These are phyloP conservation scores for Epinephelus malabaricus DNA, from an alignment of 2,797 vertebrate genomes.

Conservation along the genomic window DNA sequence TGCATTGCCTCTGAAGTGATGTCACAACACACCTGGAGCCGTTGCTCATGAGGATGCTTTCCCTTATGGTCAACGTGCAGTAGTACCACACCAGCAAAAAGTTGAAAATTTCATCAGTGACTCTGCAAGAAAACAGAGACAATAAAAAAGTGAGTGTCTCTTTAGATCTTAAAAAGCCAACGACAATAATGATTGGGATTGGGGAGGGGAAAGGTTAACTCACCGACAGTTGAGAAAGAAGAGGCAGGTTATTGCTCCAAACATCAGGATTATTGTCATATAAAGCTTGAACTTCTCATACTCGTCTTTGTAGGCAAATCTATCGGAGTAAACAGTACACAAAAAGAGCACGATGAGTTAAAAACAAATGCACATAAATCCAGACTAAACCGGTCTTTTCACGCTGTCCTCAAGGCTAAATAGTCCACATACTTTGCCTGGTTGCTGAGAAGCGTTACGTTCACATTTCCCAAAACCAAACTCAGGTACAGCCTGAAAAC, in stretches of 20 bases:
- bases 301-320: constrained; percentile 99
- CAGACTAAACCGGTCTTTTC: background rate
- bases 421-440: constrained; percentile 93
- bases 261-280: constrained; percentile 97
- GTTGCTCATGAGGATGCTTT: constrained; percentile 97
- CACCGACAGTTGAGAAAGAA: constrained; percentile 96
- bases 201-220: constrained; percentile 19
- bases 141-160: background rate
- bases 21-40: constrained; percentile 92
- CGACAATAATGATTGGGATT: background rate
- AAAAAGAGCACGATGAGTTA: background rate
- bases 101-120: constrained; percentile 98
- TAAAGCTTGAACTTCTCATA: constrained; percentile 99
- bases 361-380: background rate
- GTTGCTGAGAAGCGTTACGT: constrained; percentile 97
- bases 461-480: constrained; percentile 96
- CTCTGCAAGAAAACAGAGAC: constrained; percentile 79
- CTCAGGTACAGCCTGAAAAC: constrained; percentile 93
- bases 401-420: background rate
- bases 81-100: constrained; percentile 99
- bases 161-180: background rate
- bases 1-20: background rate
- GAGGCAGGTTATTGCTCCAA: constrained; percentile 94
- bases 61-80: constrained; percentile 97
- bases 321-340: constrained; percentile 54